Evolutionary conservation across 2,888 invertebrate genomes (phyloP).

Genomic region (Amblyjoppa fuscipennis): DNA sequence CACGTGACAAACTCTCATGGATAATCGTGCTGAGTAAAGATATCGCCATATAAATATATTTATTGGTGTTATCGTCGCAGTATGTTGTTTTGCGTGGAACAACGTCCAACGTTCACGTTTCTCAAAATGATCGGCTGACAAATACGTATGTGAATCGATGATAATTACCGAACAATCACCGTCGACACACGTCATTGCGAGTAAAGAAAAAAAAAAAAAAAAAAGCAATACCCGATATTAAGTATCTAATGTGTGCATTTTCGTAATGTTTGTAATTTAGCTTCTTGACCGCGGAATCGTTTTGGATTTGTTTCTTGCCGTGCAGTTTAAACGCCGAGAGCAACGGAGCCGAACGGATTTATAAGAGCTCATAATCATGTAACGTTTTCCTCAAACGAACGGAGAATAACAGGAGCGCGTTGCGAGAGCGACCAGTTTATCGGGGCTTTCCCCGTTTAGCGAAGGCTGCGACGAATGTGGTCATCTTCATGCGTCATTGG

Average conservation of each 20-base stretch:
- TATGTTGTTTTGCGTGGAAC: not conserved
- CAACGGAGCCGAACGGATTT: too few species aligned
- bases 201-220: not conserved
- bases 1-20: too few species aligned
- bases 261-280: not conserved
- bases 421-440: conserved; percentile 10
- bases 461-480: not conserved
- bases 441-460: conserved; percentile 44
- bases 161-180: not conserved
- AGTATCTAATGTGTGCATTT: not conserved
- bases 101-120: not conserved
- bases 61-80: not conserved
- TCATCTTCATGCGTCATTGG: conserved; percentile 56
- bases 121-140: not conserved
- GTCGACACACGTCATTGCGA: not conserved
- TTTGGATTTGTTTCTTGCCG: not conserved
- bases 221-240: not conserved
- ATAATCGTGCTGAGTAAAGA: too few species aligned
- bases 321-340: not conserved
- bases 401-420: not conserved
- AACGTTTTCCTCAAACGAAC: conserved; percentile 20
- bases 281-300: not conserved
- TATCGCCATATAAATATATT: not conserved
- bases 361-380: not conserved
- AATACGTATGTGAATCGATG: not conserved